Conservation (phyloP, 2,797 vertebrate genomes). For the Pseudocheirus occidentalis region DNA sequence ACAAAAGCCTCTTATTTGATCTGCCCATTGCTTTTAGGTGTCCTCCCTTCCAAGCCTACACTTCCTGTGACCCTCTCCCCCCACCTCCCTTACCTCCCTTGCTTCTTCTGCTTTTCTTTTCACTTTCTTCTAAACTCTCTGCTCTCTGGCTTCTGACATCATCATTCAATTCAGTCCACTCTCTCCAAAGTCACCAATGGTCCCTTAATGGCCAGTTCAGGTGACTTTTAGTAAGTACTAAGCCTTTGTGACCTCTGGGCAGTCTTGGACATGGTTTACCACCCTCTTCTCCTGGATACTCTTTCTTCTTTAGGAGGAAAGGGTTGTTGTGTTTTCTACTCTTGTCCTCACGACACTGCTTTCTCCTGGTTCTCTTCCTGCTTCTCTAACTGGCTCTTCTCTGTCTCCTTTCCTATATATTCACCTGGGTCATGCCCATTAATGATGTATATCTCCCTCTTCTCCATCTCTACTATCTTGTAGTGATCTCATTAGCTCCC, state of each 20-base stretch:
- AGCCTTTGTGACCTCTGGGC: neutral
- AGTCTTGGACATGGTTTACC: neutral
- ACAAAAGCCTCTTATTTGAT: neutral
- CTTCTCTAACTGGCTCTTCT: neutral
- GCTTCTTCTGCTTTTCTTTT: neutral
- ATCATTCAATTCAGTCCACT: neutral
- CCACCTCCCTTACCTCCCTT: too few species aligned
- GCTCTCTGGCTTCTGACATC: neutral
- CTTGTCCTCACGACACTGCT: neutral
- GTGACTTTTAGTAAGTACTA: neutral
- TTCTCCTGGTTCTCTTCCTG: neutral
- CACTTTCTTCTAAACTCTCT: neutral
- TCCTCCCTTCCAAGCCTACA: neutral
- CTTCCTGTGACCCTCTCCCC: accelerated
- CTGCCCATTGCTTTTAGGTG: neutral
- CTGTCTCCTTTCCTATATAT: neutral
- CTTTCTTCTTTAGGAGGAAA: neutral
- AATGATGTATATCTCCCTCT: neutral
- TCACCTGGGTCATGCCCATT: neutral
- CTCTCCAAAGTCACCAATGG: neutral
- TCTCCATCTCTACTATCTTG: neutral
- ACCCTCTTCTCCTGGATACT: neutral
- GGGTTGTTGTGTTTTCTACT: too few species aligned
- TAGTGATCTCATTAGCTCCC: neutral
- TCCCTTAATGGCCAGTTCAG: neutral